Percentiles rank a stretch among this genome's conserved stretches.
Evolutionary conservation across 2,888 invertebrate genomes (phyloP).

Genomic region (Mesorhabditis belari): DNA sequence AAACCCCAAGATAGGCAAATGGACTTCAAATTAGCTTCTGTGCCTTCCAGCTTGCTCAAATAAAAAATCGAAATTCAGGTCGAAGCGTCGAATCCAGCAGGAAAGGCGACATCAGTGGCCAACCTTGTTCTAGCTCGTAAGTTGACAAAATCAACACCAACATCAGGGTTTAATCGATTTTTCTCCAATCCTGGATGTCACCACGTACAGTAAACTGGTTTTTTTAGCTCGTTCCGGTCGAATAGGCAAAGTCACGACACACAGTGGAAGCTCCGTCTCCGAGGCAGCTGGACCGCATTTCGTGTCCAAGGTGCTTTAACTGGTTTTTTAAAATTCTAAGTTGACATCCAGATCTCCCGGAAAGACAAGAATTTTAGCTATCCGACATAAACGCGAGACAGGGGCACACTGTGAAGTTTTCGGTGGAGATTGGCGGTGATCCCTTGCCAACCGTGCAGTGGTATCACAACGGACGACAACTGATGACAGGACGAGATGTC

Average conservation of each 20-base stretch:
- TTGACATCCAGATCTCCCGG: not conserved
- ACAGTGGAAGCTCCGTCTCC: slow-evolving; percentile 19
- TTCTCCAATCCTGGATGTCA: not conserved
- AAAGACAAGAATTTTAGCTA: slow-evolving; percentile 36
- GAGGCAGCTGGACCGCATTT: slow-evolving; percentile 2
- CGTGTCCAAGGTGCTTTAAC: not conserved
- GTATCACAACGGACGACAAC: slow-evolving; percentile 46
- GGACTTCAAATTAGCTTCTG: not conserved
- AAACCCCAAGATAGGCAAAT: slow-evolving; percentile 54
- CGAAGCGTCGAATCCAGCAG: slow-evolving; percentile 64
- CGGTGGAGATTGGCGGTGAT: slow-evolving; percentile 44
- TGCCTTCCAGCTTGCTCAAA: no score
- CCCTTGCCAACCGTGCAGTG: slow-evolving; percentile 48
- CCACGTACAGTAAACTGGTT: not conserved
- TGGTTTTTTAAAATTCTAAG: not conserved
- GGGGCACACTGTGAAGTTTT: slow-evolving; percentile 47
- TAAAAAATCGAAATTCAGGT: slow-evolving; percentile 6
- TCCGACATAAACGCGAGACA: slow-evolving; percentile 44
- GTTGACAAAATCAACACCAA: not conserved
- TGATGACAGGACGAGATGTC: slow-evolving; percentile 22
- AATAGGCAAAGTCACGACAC: slow-evolving; percentile 31
- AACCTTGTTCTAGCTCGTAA: slow-evolving; percentile 45
- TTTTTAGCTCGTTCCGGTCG: slow-evolving; percentile 33
- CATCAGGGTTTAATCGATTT: not conserved
- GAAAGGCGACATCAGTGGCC: slow-evolving; percentile 57